Evolutionary conservation across 2,113 vertebrate species (phyloP), one percentile per base, ranked within the genome.

Genomic region (Helogale parvula): DNA sequence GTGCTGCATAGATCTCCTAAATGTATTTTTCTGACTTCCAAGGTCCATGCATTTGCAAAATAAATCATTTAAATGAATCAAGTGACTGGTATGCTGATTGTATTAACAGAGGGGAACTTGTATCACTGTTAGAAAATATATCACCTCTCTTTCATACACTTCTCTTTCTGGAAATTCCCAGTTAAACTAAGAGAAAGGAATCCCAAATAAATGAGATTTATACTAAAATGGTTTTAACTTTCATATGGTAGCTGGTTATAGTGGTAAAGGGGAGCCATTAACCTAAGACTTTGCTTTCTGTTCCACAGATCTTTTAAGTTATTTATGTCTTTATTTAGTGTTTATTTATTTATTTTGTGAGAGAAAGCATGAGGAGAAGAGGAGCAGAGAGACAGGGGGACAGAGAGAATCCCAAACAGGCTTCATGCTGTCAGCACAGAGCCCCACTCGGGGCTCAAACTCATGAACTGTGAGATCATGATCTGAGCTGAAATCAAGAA

Each of bases 21-120:
- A 19, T 79, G 66, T 29, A 63, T 60, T 94, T 86, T 93, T 89
- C 31, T 92, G 66, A 29, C 38, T 95, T 92, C 38, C 33, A 88
- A 84, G 21, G 38, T 16, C 80, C n/a, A 54, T 86, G 29, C 3
- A 50, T 65, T 86, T 92, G 94, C 21, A 68, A 52, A 90, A 79
- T 72, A 65, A 92, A 71, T 93, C 47, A 91, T 94, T 95, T 86
- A 91, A 94, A 60, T 74, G 3, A 96, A 27, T 81, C 11, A 63
- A 93, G 16, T 82, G 45, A 88, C 57, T 47, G 35, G 23, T 89
- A n/a, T 50, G 17, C 72, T 95, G 52, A 89, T 47, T 50, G 57
- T 76, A 45, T 84, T 91, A 72, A 90, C 15, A 66, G 69, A 94
- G 33, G 47, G 11, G 3, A 89, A 89, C 9, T 31, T 82, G 31